Evolutionary conservation across 2,797 vertebrate genomes (phyloP).

Genomic region (Xiphophorus birchmanni): DNA sequence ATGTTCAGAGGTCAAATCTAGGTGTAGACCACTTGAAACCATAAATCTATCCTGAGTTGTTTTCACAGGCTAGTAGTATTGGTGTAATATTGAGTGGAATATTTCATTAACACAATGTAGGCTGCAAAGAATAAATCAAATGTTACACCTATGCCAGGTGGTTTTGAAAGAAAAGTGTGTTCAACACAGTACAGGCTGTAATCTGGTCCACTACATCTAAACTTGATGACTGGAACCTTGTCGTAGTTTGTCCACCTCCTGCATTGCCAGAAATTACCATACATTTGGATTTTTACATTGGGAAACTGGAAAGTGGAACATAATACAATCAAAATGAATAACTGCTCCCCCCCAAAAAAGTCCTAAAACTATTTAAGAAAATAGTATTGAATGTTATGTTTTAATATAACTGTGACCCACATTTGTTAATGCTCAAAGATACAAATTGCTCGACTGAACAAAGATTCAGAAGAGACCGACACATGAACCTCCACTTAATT

Average conservation of each 20-base stretch:
- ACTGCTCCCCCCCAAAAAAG: too few relatives aligned
- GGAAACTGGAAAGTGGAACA: background rate
- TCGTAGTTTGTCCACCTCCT: background rate
- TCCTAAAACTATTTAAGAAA: background rate
- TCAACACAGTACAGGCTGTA: background rate
- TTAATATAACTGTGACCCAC: background rate
- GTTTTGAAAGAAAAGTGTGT: background rate
- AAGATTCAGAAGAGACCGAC: background rate
- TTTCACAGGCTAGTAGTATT: background rate
- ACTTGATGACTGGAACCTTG: background rate
- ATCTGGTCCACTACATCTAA: background rate
- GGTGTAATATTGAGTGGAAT: background rate
- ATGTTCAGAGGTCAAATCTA: background rate
- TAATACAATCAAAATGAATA: too few relatives aligned
- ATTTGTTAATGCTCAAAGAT: background rate
- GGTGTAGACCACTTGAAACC: background rate
- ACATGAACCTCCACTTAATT: constrained; percentile 8
- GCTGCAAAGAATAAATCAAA: background rate
- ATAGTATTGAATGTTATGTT: background rate
- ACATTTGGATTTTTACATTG: background rate
- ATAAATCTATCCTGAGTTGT: background rate
- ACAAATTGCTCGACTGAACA: background rate
- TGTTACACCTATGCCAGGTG: background rate
- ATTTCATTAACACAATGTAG: background rate
- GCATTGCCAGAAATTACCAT: background rate